These are phyloP conservation scores for Eustalomyia histrio DNA, from an alignment of 2,888 invertebrate species.

Conservation along the genomic window DNA sequence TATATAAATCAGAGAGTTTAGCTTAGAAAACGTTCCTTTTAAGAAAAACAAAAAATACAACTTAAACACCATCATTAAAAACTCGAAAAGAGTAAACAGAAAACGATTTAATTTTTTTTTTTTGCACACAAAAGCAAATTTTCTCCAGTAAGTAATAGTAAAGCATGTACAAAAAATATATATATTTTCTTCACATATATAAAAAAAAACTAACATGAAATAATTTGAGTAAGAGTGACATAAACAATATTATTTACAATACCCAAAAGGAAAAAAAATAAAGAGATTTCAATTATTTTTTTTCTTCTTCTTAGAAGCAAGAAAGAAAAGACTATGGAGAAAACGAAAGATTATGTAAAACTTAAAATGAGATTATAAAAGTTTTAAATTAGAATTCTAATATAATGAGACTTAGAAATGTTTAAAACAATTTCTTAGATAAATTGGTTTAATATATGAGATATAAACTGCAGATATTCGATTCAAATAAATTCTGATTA, in stretches of 20 bases:
- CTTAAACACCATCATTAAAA: conserved; percentile 24
- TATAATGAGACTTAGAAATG: too few relatives aligned
- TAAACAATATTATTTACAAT: conserved; percentile 38
- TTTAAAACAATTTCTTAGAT: too few relatives aligned
- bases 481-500: too few relatives aligned
- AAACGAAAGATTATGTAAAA: neutral
- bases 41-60: conserved; percentile 39
- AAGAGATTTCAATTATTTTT: conserved; percentile 38
- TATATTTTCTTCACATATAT: neutral
- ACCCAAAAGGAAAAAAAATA: conserved; percentile 39
- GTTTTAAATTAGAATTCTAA: neutral
- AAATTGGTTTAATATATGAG: too few relatives aligned
- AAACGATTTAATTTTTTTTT: neutral
- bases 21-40: too few relatives aligned
- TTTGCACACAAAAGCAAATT: neutral
- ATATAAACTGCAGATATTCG: too few relatives aligned
- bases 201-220: neutral
- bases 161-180: neutral
- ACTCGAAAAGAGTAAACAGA: neutral
- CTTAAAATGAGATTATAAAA: neutral
- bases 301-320: neutral
- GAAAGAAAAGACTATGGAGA: neutral
- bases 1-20: too few relatives aligned
- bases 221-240: conserved; percentile 18
- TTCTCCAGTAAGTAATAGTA: neutral